Evolutionary conservation across 1,140 invertebrate species (phyloP).

Genomic region (Drosophila pachea): DNA sequence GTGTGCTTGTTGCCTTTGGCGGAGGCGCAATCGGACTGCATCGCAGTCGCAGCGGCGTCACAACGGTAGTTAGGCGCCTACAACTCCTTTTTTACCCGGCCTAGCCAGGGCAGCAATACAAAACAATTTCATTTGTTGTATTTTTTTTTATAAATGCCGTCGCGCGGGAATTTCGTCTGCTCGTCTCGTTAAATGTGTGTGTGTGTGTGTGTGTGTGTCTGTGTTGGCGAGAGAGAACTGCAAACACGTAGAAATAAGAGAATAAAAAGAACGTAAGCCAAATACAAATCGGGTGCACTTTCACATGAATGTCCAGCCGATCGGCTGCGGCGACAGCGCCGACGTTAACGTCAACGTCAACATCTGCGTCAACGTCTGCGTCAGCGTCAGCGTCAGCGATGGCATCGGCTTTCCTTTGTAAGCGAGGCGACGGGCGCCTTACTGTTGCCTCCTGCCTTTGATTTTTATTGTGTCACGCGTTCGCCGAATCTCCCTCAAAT

Average conservation of each 20-base stretch:
- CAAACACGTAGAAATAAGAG: conserved; percentile 30
- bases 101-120: conserved; percentile 21
- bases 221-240: conserved; percentile 3
- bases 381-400: conserved; percentile 2
- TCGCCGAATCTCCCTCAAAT: conserved; percentile 22
- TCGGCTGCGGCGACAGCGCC: conserved; percentile 30
- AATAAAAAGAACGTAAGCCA: conserved; percentile 38
- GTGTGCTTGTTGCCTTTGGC: conserved; percentile 29
- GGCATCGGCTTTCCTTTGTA: conserved; percentile 53
- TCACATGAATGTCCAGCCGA: conserved; percentile 36
- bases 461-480: conserved; percentile 72
- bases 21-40: conserved; percentile 29
- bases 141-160: conserved; percentile 24
- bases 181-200: conserved; percentile 6
- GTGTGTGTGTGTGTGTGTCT: conserved; percentile 13
- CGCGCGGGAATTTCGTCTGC: conserved; percentile 13
- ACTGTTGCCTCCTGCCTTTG: conserved; percentile 24
- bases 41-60: conserved; percentile 38
- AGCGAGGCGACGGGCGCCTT: conserved; percentile 34
- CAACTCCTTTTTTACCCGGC: conserved; percentile 18
- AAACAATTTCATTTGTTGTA: conserved; percentile 23
- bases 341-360: conserved; percentile 4
- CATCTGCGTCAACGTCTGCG: conserved; percentile 10
- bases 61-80: conserved; percentile 29
- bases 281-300: conserved; percentile 55